These are phyloP conservation scores for Circaetus cinerascens DNA, from an alignment of 2,113 vertebrate species.

Conservation along the genomic window DNA sequence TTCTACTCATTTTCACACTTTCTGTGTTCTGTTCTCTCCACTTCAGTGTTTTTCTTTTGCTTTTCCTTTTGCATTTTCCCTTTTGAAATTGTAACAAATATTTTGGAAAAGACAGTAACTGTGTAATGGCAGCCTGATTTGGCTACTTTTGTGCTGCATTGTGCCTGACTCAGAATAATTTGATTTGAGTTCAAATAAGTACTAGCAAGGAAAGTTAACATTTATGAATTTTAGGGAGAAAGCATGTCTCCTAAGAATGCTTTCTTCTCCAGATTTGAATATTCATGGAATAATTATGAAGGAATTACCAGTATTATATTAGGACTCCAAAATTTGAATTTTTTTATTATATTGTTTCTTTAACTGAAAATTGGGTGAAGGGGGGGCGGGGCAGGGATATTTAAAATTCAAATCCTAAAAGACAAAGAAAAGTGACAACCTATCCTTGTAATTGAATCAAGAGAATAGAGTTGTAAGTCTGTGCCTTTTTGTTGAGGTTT, in stretches of 20 bases:
- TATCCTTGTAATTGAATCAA: background rate
- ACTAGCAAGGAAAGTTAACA: background rate
- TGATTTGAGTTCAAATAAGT: background rate
- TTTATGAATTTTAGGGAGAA: background rate
- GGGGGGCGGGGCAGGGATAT: accelerated
- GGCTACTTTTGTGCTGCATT: background rate
- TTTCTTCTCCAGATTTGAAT: background rate
- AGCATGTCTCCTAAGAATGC: background rate
- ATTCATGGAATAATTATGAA: background rate
- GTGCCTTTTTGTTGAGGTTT: background rate
- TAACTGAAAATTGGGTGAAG: accelerated
- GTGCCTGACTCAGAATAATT: background rate
- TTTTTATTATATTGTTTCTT: background rate
- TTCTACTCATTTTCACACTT: background rate
- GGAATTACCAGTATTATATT: background rate
- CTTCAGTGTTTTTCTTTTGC: background rate
- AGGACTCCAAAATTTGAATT: background rate
- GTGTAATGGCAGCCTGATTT: background rate
- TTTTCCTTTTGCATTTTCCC: background rate
- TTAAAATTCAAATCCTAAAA: background rate
- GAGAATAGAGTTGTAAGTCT: background rate
- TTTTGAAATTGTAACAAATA: background rate
- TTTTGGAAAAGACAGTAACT: background rate
- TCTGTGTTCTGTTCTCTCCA: background rate
- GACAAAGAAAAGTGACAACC: background rate